These are phyloP conservation scores for Aspidiotus rigidus DNA, from an alignment of 2,888 invertebrate genomes.

Conservation along the genomic window DNA sequence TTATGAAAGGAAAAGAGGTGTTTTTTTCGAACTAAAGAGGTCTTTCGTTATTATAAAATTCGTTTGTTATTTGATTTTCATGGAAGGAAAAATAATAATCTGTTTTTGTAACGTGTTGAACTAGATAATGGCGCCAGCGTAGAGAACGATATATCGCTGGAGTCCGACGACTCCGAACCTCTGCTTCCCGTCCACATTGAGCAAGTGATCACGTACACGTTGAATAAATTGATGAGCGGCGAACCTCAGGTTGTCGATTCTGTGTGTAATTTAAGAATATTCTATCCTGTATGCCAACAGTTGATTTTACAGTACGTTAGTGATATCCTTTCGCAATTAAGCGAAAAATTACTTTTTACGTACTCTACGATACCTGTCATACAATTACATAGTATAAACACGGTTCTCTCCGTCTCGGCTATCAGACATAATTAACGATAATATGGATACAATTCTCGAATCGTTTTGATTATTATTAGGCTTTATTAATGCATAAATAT, in stretches of 20 bases:
- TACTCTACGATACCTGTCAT: conserved; percentile 69
- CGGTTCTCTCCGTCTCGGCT: conserved; percentile 74
- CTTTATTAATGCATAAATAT: conserved; percentile 3
- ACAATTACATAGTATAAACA: conserved; percentile 69
- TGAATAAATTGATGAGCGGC: conserved; percentile 45
- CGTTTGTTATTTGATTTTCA: too few relatives aligned
- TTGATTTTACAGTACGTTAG: conserved; percentile 34
- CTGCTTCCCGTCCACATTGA: conserved; percentile 40
- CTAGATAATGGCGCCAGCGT: conserved; percentile 44
- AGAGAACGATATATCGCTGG: conserved; percentile 25
- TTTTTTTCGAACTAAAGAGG: too few relatives aligned
- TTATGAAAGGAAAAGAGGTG: too few relatives aligned
- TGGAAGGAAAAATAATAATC: neutral
- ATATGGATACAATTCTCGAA: neutral
- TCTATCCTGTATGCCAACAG: conserved; percentile 36
- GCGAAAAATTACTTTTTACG: conserved; percentile 49
- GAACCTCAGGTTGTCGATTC: conserved; percentile 38
- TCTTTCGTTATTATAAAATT: too few relatives aligned
- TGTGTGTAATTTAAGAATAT: conserved; percentile 35
- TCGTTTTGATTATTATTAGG: conserved; percentile 10
- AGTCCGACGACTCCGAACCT: conserved; percentile 21
- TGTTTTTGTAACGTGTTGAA: conserved; percentile 42
- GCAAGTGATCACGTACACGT: conserved; percentile 48
- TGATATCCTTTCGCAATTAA: conserved; percentile 37
- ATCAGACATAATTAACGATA: conserved; percentile 57